A percentile compares a stretch with the other conserved stretches of the same genome.
These are phyloP conservation scores for Drosophila grimshawi DNA, from an alignment of 1,140 invertebrate species.

Conservation along the genomic window DNA sequence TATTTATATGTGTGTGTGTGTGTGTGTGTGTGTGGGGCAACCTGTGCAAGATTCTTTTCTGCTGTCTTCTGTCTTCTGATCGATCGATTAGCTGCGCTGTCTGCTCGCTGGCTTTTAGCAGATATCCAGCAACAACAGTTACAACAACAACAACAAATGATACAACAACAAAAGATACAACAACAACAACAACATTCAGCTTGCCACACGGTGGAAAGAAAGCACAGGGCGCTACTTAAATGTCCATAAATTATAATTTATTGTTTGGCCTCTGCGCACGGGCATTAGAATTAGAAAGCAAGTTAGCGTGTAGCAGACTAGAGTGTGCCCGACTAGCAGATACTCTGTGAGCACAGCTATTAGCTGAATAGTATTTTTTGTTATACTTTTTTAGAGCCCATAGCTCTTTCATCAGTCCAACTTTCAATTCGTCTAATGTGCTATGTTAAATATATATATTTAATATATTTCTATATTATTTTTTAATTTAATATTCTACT, in stretches of 20 bases:
- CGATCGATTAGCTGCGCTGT: slow-evolving; percentile 73
- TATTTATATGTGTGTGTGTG: slow-evolving; percentile 19
- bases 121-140: slow-evolving; percentile 46
- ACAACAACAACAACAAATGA: slow-evolving; percentile 24
- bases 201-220: neutral
- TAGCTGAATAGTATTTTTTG: no score
- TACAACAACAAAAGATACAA: neutral
- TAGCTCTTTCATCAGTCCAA: no score
- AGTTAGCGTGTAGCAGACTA: no score
- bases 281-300: neutral
- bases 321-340: no score
- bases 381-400: no score
- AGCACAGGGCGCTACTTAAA: slow-evolving; percentile 69
- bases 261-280: slow-evolving; percentile 41
- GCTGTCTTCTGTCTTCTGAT: slow-evolving; percentile 13
- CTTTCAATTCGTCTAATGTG: no score
- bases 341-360: no score
- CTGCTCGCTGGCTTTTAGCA: slow-evolving; percentile 61
- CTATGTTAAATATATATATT: no score
- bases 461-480: no score
- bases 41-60: slow-evolving; percentile 56
- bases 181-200: slow-evolving; percentile 30
- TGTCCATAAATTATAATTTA: slow-evolving; percentile 82
- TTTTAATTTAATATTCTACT: no score
- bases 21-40: slow-evolving; percentile 63